These are phyloP conservation scores for Anaspis maculata DNA, from an alignment of 2,888 invertebrate genomes.

Conservation along the genomic window DNA sequence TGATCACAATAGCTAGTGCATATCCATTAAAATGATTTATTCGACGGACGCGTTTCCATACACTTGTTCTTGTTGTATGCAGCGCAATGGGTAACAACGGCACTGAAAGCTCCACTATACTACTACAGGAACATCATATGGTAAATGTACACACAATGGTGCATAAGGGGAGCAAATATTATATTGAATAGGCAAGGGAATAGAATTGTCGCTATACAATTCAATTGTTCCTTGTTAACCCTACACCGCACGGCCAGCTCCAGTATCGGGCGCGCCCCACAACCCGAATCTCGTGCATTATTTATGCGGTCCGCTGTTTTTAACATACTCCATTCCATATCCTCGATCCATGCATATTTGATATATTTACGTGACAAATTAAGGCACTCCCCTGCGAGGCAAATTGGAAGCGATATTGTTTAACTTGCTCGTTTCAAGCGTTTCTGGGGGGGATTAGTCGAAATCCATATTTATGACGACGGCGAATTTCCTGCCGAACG, in stretches of 20 bases:
- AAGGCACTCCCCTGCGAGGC: too few relatives aligned
- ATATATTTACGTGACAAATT: slow-evolving; percentile 43
- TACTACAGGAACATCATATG: slow-evolving; percentile 36
- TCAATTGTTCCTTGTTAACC: slow-evolving; percentile 44
- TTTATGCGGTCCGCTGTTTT: slow-evolving; percentile 24
- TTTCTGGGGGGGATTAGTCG: too few relatives aligned
- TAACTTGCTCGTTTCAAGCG: too few relatives aligned
- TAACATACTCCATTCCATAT: slow-evolving; percentile 36
- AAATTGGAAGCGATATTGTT: too few relatives aligned
- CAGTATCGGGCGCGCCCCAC: slow-evolving; percentile 11
- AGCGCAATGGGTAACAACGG: too few relatives aligned
- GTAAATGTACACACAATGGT: slow-evolving; percentile 37
- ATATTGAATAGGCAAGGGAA: slow-evolving; percentile 36
- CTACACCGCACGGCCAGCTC: slow-evolving; percentile 33
- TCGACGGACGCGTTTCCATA: too few relatives aligned
- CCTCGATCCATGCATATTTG: slow-evolving; percentile 42
- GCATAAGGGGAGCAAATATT: slow-evolving; percentile 34
- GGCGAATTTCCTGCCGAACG: too few relatives aligned
- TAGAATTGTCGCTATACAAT: slow-evolving; percentile 37
- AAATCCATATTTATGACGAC: too few relatives aligned
- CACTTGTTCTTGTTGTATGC: slow-evolving; percentile 16
- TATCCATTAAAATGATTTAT: slow-evolving; percentile 16
- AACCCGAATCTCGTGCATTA: slow-evolving; percentile 10
- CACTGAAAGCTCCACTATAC: too few relatives aligned
- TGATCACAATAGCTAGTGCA: too few relatives aligned